Percentiles rank a stretch among this genome's conserved stretches.
Evolutionary conservation across 2,797 vertebrate genomes (phyloP).

Genomic region (Alfaro cultratus): DNA sequence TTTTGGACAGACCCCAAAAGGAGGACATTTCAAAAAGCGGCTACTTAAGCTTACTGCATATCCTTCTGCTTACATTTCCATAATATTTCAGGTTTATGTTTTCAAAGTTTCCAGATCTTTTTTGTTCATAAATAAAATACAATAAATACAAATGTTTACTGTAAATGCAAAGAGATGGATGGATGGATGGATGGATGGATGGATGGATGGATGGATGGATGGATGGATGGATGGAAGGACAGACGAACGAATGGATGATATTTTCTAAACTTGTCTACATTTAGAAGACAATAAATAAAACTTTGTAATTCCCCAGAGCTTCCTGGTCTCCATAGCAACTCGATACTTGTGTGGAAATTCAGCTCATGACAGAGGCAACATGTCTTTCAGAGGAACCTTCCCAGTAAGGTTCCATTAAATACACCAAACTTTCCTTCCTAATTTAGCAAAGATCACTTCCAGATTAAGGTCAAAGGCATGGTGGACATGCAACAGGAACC

Average conservation of each 20-base stretch:
- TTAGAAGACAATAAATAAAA: background rate
- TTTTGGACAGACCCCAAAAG: constrained; percentile 43
- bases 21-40: constrained; percentile 47
- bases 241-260: background rate
- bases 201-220: background rate
- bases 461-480: constrained; percentile 2
- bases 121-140: background rate
- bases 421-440: constrained; percentile 5
- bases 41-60: background rate
- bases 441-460: constrained; percentile 18
- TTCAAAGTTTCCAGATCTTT: background rate
- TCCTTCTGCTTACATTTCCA: background rate
- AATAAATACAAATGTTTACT: background rate
- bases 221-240: background rate
- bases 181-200: background rate
- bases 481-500: constrained; percentile 23
- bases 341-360: background rate
- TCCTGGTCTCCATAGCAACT: background rate
- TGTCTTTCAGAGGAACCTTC: constrained; percentile 3
- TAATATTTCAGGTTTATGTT: background rate
- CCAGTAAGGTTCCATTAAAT: background rate
- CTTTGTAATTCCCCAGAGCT: background rate
- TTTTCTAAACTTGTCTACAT: background rate
- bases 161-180: background rate
- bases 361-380: background rate